Evolutionary conservation across 2,113 vertebrate species (phyloP).

Genomic region (Sialia sialis): DNA sequence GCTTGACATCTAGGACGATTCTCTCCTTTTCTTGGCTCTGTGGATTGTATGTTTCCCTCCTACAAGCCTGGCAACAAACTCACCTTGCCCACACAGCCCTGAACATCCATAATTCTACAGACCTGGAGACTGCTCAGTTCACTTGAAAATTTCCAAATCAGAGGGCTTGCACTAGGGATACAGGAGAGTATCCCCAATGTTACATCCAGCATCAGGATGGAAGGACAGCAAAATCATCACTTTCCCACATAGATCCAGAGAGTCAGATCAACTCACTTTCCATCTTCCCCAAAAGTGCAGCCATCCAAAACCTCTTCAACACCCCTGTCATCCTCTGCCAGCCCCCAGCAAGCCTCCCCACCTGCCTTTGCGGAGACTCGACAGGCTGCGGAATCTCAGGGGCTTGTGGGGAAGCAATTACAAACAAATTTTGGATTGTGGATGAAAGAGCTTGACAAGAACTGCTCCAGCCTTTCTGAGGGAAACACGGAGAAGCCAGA

Average conservation of each 20-base stretch:
- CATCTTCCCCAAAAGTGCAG: not conserved
- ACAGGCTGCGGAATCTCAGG: not conserved
- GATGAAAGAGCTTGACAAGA: slow-evolving; percentile 12
- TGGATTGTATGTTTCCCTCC: not conserved
- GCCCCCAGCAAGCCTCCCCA: not conserved
- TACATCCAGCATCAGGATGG: not conserved
- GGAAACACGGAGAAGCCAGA: not conserved
- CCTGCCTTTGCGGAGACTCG: not conserved
- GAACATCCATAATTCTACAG: not conserved
- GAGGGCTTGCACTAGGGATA: not conserved
- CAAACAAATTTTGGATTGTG: not conserved
- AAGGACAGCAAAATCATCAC: not conserved
- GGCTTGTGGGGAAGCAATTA: not conserved
- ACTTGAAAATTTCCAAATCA: not conserved
- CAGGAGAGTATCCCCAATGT: rapidly evolving
- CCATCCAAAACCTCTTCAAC: not conserved
- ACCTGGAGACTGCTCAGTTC: not conserved
- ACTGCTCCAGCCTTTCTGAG: not conserved
- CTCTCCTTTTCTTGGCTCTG: not conserved
- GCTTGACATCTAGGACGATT: not conserved
- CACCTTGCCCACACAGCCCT: not conserved
- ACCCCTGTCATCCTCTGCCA: not conserved
- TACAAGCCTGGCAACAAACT: not conserved
- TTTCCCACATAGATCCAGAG: not conserved
- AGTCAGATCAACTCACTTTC: not conserved